Conservation (phyloP, 1,140 invertebrate genomes). For the Ceratosolen fusciceps region DNA sequence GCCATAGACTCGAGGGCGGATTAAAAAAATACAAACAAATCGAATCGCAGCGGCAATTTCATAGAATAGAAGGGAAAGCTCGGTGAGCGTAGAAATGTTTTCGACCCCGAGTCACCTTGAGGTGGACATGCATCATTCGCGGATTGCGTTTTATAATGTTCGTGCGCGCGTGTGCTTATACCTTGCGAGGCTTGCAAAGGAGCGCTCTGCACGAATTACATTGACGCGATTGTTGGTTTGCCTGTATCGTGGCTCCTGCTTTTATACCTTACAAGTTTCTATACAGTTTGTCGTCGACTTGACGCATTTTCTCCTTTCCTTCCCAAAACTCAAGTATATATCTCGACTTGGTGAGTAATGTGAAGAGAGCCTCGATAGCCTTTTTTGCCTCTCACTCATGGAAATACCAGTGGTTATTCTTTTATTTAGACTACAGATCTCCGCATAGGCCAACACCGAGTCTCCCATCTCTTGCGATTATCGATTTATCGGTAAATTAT, state of each 20-base stretch:
- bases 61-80: conserved; percentile 43
- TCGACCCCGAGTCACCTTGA: conserved; percentile 47
- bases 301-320: conserved; percentile 13
- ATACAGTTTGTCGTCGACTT: background rate
- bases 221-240: background rate
- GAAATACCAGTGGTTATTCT: too few relatives aligned
- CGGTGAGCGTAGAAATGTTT: conserved; percentile 28
- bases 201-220: conserved; percentile 20
- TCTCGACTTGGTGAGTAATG: background rate
- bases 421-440: too few relatives aligned
- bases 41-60: conserved; percentile 18
- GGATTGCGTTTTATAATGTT: conserved; percentile 34
- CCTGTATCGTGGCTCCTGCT: background rate
- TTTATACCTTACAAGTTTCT: background rate
- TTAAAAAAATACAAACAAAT: conserved; percentile 12
- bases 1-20: background rate
- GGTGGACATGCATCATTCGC: conserved; percentile 44
- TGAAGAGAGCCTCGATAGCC: background rate
- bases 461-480: too few relatives aligned
- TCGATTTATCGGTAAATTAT: too few relatives aligned
- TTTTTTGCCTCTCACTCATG: background rate
- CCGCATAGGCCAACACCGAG: too few relatives aligned
- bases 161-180: too few relatives aligned
- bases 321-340: conserved; percentile 53
- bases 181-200: conserved; percentile 32